Conservation (phyloP, 2,113 vertebrate genomes). For the Chiloscyllium plagiosum region DNA sequence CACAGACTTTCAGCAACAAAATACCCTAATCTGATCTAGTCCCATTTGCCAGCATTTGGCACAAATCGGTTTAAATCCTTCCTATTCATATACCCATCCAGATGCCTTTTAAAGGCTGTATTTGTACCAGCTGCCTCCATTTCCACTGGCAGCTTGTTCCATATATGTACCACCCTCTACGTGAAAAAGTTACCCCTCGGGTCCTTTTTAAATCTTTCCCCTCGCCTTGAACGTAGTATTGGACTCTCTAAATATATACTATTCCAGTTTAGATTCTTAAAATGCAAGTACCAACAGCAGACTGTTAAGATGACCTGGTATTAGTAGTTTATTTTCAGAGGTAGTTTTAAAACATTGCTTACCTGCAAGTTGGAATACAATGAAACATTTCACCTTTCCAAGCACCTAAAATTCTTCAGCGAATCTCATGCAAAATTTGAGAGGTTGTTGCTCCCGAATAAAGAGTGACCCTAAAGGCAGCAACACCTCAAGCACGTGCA, state of each 20-base stretch:
- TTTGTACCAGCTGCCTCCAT: too few relatives aligned
- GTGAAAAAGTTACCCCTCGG: too few relatives aligned
- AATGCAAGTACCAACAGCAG: background rate
- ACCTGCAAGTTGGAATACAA: background rate
- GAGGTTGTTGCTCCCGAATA: background rate
- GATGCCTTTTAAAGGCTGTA: too few relatives aligned
- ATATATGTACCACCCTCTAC: too few relatives aligned
- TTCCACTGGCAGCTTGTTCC: too few relatives aligned
- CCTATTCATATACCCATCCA: too few relatives aligned
- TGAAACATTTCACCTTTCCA: background rate
- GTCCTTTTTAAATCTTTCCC: too few relatives aligned
- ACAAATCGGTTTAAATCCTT: too few relatives aligned
- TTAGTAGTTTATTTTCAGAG: background rate
- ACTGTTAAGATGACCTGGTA: background rate
- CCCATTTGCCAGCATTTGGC: too few relatives aligned
- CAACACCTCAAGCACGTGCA: background rate
- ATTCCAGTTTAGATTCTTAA: background rate
- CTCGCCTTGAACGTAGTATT: too few relatives aligned
- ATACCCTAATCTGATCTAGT: too few relatives aligned
- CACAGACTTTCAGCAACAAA: background rate
- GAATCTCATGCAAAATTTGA: background rate
- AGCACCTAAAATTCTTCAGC: background rate
- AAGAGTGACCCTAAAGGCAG: background rate
- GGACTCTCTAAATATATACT: too few relatives aligned
- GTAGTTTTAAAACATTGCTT: background rate